Base-by-base conservation (phyloP, 2,113 vertebrate species). In the Callipepla squamata region DNA sequence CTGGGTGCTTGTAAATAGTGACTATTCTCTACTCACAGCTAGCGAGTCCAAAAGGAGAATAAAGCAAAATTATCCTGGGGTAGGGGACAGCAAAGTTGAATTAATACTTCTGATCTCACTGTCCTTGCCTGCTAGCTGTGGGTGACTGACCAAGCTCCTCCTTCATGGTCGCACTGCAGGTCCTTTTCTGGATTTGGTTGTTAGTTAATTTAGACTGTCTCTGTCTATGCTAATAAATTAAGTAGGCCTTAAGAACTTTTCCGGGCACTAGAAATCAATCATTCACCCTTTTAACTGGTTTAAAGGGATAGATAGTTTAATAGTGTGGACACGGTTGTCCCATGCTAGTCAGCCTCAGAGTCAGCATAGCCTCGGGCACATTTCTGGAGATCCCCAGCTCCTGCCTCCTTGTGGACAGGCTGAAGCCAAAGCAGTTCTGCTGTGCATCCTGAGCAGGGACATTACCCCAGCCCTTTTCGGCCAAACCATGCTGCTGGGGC, bases 261-360 rank as follows among this genome's bases (percentile, higher is more conserved):
- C 94, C 93, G 91, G 81, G 44, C 87, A 23, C 62, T 67, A 48
- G 91, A 85, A 91, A 96, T 94, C 89, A 92, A 94, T 91, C 91
- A 92, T 91, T 92, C 38, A 28, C 44, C 48, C 84, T 78, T 78
- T 89, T n/a, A 61, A 85, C 79, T 53, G 70, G 40, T 22, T 32
- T 10, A 2, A 2, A 25, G 19, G 15, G 36, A 72, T 1, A 9
- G 74, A 79, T 70, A 92, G 74, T 61, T 94, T 93, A 91, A 91
- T 79, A 87, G 30, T 48, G 63, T 0, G 0, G 50, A 83, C 83
- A 88, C 55, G 77, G 32, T 86, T 47, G 55, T 77, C 45, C 77
- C 61, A 74, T 85, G 80, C 55, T 59, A 90, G 34, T 25, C 55
- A 67, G 36, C 42, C 68, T 53, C 23, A 18, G 59, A 32, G 38